Percentiles rank a stretch among this genome's conserved stretches.
Evolutionary conservation across 30 jellyfish, hydroid and myxozoan species (phyloP).

Genomic region (Rhopilema esculentum): DNA sequence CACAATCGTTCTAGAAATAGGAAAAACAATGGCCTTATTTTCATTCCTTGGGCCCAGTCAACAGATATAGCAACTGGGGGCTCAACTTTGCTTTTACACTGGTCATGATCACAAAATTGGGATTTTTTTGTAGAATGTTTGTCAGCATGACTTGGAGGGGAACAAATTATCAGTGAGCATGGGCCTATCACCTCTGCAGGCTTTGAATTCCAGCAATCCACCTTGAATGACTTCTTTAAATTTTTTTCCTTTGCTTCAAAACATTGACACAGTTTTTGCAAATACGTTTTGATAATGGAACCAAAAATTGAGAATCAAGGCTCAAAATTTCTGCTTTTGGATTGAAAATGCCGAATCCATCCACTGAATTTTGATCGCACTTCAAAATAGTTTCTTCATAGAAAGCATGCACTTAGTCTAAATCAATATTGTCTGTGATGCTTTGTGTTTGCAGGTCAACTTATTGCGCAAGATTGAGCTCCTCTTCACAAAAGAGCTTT

Average conservation of each 20-base stretch:
- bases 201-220: background rate
- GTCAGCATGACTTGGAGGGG: background rate
- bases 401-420: conserved; percentile 24
- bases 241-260: conserved; percentile 5
- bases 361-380: conserved; percentile 29
- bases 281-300: conserved; percentile 3
- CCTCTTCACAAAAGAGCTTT: conserved; percentile 9
- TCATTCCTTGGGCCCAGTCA: no score
- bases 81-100: background rate
- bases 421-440: background rate
- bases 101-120: background rate
- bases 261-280: conserved; percentile 22
- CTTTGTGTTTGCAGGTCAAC: background rate
- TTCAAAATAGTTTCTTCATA: conserved; percentile 3
- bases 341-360: conserved; percentile 28
- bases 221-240: background rate
- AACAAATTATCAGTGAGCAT: background rate
- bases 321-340: conserved; percentile 7
- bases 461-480: conserved; percentile 7
- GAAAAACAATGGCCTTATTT: no score
- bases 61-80: no score
- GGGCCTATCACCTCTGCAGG: background rate
- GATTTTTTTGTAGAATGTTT: background rate
- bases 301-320: conserved; percentile 1
- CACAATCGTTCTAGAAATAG: background rate